Percentiles rank a stretch among this genome's conserved stretches.
Evolutionary conservation across 2,797 vertebrate genomes (phyloP).

Genomic region (Tapirus indicus): DNA sequence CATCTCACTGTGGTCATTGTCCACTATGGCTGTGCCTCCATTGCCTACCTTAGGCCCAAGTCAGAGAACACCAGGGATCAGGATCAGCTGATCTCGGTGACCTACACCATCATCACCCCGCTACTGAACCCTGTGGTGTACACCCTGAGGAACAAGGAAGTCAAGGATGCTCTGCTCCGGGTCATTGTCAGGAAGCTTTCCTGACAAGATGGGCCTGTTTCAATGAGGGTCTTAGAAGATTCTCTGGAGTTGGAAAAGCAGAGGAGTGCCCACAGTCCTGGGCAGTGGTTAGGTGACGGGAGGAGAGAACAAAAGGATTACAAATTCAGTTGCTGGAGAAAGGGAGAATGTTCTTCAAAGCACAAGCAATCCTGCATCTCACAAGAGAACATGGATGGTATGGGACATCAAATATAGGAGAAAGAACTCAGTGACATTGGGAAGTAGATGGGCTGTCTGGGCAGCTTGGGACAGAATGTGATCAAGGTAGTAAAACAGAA

Average conservation of each 20-base stretch:
- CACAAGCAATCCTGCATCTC: neutral
- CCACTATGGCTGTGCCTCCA: constrained; percentile 64
- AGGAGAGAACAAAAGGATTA: neutral
- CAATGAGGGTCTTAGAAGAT: neutral
- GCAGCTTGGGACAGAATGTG: neutral
- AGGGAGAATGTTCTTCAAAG: neutral
- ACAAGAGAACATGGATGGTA: neutral
- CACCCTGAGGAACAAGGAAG: constrained; percentile 68
- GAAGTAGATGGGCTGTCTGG: neutral
- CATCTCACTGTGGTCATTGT: constrained; percentile 58
- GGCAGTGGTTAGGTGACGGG: neutral
- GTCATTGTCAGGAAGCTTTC: neutral
- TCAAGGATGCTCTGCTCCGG: constrained; percentile 31
- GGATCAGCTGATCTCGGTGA: constrained; percentile 68
- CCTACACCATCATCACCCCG: constrained; percentile 60
- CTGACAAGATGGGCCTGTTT: neutral
- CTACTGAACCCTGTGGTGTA: constrained; percentile 65
- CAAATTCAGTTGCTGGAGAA: neutral
- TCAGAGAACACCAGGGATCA: constrained; percentile 54
- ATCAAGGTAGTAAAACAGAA: neutral
- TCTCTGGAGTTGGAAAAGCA: neutral
- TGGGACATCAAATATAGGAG: neutral
- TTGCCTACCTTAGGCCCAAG: constrained; percentile 69
- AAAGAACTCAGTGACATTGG: neutral
- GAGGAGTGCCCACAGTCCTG: neutral